A percentile compares a stretch with the other conserved stretches of the same genome.
These are phyloP conservation scores for Uromys caudimaculatus DNA, from an alignment of 2,797 vertebrate species.

Conservation along the genomic window DNA sequence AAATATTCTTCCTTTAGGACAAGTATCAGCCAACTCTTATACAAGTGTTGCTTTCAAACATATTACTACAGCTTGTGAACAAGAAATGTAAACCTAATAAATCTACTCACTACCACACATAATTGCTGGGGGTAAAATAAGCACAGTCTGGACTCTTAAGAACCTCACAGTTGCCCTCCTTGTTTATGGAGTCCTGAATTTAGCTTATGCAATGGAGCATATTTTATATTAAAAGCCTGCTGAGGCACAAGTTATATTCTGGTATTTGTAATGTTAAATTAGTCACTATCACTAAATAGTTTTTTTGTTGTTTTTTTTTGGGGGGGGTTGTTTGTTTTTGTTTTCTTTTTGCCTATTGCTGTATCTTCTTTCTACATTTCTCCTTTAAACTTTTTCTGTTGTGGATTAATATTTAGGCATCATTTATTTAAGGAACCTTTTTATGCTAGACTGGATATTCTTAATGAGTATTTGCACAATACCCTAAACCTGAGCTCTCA, in stretches of 20 bases:
- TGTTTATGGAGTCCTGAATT: neutral
- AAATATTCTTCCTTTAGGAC: neutral
- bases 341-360: neutral
- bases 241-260: conserved; percentile 23
- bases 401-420: neutral
- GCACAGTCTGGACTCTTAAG: neutral
- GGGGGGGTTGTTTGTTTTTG: too few species aligned
- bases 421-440: neutral
- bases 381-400: neutral
- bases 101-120: neutral
- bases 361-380: neutral
- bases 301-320: too few species aligned
- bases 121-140: neutral
- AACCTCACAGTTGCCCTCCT: neutral
- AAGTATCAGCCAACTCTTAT: neutral
- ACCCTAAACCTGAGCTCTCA: neutral
- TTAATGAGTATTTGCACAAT: neutral
- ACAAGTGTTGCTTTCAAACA: conserved; percentile 14
- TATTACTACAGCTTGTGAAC: neutral
- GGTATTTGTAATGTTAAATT: conserved; percentile 31
- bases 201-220: neutral
- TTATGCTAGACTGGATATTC: neutral
- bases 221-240: neutral
- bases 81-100: neutral
- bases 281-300: neutral